A percentile compares a stretch with the other conserved stretches of the same genome.
phyloP scores from a whole-genome alignment of 2,797 vertebrate genomes.

The Gouania willdenowi region DNA sequence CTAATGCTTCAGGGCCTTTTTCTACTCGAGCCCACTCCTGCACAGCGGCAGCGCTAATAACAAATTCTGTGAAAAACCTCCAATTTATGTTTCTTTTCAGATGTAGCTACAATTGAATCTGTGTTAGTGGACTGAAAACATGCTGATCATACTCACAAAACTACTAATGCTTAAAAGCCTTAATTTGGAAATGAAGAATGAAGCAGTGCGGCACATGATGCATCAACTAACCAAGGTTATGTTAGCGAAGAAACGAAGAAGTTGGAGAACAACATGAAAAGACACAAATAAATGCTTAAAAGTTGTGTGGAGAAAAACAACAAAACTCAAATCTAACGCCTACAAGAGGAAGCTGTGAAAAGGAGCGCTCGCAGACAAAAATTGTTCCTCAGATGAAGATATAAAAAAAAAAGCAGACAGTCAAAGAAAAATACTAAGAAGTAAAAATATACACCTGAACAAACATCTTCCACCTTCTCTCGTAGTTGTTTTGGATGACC shows the following conservation, averaged over 20 bases:
- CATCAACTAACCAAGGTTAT: slow-evolving; percentile 13
- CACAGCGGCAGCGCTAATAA: slow-evolving; percentile 3
- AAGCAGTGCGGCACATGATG: background rate
- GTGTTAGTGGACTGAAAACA: slow-evolving; percentile 28
- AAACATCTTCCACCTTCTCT: background rate
- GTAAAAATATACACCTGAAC: background rate
- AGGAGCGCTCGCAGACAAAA: background rate
- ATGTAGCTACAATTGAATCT: slow-evolving; percentile 23
- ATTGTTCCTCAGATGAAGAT: background rate
- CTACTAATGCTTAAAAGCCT: slow-evolving; percentile 19
- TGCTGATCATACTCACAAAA: slow-evolving; percentile 18
- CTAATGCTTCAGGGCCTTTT: slow-evolving; percentile 18
- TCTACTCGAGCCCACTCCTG: slow-evolving; percentile 27
- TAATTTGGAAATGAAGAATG: slow-evolving; percentile 33
- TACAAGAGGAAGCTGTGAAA: background rate
- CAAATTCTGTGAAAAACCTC: slow-evolving; percentile 22
- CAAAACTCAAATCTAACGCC: background rate
- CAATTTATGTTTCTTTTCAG: slow-evolving; percentile 25
- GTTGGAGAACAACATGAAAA: background rate
- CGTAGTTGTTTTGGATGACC: background rate
- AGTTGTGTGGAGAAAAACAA: too few species aligned
- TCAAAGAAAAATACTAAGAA: background rate
- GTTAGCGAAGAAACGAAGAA: background rate
- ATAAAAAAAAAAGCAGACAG: background rate
- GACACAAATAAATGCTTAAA: background rate